Base-by-base conservation (phyloP, 2,797 vertebrate genomes). In the Hydrophis major region DNA sequence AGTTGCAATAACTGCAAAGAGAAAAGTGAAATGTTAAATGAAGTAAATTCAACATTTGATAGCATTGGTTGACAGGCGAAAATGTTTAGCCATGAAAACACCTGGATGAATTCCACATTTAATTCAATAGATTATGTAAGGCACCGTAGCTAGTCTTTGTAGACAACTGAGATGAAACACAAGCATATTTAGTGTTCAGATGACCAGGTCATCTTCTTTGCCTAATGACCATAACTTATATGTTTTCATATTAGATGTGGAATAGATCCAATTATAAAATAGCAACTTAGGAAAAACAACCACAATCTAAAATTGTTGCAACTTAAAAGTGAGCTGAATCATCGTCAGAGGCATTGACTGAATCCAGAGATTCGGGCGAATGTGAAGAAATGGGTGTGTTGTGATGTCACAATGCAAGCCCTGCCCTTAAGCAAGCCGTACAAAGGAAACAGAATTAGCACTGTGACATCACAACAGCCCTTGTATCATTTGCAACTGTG, bases 1-100 rank as follows among this genome's bases (percentile, higher is more conserved):
- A 12, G 98, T 98, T 95, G 99, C 98, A 95, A 98, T 97, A 96
- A 97, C 99, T 99, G 98, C 95, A 97, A 96, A 96, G 89, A 94
- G n/a, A 94, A 97, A 94, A 27, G 95, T 57, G 83, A 13, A 96
- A 92, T 6, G 92, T 66, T 90, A 96, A 94, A 89, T 90, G 94
- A 94, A 12, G 13, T 91, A 93, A 92, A 1, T 18, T 11, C 7
- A 6, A 3, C 63, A 92, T 8, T 55, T 37, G 25, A 94, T 4
- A 14, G 53, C 4, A 88, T 0, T 6, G 16, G 27, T 37, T 16
- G n/a, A 61, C 22, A 69, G 87, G 10, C 2, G 50, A 69, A 0
- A 2, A 22, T 88, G 94, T 92, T 66, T 47, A 37, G 91, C 86
- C 69, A 83, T 14, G 89, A 89, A 93, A 63, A 78, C 7, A 90